Percentiles rank a stretch among this genome's conserved stretches.
Evolutionary conservation across 2,113 vertebrate species (phyloP).

Genomic region (Prolemur simus): DNA sequence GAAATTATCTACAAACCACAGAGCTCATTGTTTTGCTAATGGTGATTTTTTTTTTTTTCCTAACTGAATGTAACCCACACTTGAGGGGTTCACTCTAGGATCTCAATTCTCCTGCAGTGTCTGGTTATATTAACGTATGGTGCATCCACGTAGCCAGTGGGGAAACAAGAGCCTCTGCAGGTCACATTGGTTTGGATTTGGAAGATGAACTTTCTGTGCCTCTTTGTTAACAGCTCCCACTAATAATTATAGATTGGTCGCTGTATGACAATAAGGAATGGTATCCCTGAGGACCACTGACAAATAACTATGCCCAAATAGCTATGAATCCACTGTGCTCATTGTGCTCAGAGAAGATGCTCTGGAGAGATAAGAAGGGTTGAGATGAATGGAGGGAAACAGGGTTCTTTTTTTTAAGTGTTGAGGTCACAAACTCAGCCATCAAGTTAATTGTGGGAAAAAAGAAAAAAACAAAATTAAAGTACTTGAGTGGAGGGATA

Average conservation of each 20-base stretch:
- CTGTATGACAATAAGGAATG: neutral
- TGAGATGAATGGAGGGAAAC: neutral
- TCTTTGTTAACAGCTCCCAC: neutral
- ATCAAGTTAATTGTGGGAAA: neutral
- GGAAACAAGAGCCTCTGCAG: neutral
- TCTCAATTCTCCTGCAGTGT: neutral
- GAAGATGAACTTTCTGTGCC: neutral
- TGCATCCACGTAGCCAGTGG: neutral
- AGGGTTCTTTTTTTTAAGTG: neutral
- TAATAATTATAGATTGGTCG: neutral
- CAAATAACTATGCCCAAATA: neutral
- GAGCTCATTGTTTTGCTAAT: neutral
- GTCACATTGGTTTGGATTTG: neutral
- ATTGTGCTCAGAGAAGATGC: neutral
- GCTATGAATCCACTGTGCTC: neutral
- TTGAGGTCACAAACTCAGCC: neutral
- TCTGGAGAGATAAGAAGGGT: neutral
- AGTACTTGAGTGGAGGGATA: neutral
- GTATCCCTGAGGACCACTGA: neutral
- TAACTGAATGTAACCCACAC: neutral
- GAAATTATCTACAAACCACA: neutral
- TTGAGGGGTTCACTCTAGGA: neutral
- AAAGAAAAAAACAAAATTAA: slow-evolving; percentile 12
- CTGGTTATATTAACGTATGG: neutral
- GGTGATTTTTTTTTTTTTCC: neutral